Base-by-base conservation (phyloP, 2,113 vertebrate species). In the Petroica traversi region DNA sequence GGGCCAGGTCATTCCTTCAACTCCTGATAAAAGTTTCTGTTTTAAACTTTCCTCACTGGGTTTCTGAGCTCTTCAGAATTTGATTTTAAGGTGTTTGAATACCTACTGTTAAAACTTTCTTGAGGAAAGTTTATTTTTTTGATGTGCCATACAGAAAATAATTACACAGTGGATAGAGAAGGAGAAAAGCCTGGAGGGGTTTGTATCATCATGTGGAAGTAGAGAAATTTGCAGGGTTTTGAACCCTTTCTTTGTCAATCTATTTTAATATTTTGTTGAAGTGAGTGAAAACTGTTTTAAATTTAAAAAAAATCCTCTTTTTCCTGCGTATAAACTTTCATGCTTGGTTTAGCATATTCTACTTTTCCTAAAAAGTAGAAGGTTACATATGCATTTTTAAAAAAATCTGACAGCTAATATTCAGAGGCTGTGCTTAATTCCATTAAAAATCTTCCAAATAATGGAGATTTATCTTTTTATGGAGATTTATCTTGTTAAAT, bases 331-430 rank as follows among this genome's bases (percentile, higher is more conserved):
- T 41, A 33, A 59, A 24, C 12, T 33, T 18, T 62, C 26, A 20
- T 72, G 26, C 16, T 85, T 72, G 20, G 5, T 33, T 82, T 46
- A 49, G 23, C 12, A 48, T 28, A 11, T 57, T 79, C 55, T 79
- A 2, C 7, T 64, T 94, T 71, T 66, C 19, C 62, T 43, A 11
- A 77, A 43, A 80, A 36, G 19, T 20, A 41, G 19, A 93, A 57
- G 14, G 66, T 19, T 24, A 46, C 4, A 18, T 1, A 0, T 59
- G 3, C 8, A 0, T 69, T 59, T 38, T 36, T 11, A 19, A 8
- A 59, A 19, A 8, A 59, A 48, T 31, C 41, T 74, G n/a, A n/a
- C 29, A 54, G 7, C 20, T 71, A 54, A 62, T 49, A 67, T 45
- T 71, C 10, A 43, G 40, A 80, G 24, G 14, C 7, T 64, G 11